Evolutionary conservation across 2,888 invertebrate genomes (phyloP).

Genomic region (Itoplectis maculator): DNA sequence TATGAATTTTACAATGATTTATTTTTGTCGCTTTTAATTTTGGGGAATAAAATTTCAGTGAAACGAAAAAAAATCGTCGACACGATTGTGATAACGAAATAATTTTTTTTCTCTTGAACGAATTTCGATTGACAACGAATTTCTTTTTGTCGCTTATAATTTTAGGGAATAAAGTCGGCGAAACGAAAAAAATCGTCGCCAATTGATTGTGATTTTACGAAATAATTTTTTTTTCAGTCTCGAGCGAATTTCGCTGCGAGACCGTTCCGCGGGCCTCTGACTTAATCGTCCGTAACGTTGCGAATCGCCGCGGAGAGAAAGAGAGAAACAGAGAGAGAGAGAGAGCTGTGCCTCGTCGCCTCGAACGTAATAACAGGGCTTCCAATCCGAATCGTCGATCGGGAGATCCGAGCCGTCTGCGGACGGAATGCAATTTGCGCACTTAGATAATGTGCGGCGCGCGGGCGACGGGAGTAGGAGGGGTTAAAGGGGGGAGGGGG

Average conservation of each 20-base stretch:
- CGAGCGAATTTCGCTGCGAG: conserved; percentile 44
- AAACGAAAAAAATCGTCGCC: too few relatives aligned
- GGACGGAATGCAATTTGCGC: conserved; percentile 73
- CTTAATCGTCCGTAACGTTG: conserved; percentile 52
- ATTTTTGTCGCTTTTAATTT: too few relatives aligned
- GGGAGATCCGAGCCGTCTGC: conserved; percentile 68
- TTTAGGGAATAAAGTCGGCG: too few relatives aligned
- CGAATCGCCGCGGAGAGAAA: conserved; percentile 25
- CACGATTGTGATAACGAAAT: too few relatives aligned
- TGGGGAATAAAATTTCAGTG: too few relatives aligned
- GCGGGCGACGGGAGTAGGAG: conserved; percentile 56
- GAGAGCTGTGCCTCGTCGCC: conserved; percentile 11
- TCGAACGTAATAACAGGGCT: conserved; percentile 68
- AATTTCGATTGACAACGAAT: too few relatives aligned
- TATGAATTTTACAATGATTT: too few relatives aligned
- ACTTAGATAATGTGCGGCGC: conserved; percentile 67
- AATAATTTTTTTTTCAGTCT: neutral
- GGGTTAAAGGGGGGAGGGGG: conserved; percentile 4
- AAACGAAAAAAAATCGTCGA: too few relatives aligned
- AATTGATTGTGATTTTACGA: too few relatives aligned
- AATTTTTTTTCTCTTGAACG: too few relatives aligned
- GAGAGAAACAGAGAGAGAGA: too few relatives aligned
- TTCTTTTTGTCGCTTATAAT: too few relatives aligned
- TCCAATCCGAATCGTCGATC: conserved; percentile 71
- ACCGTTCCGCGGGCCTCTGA: conserved; percentile 34